Percentiles rank a stretch among this genome's conserved stretches.
phyloP scores from a whole-genome alignment of 1,140 invertebrate species.

The Aphelenchoides fujianensis region DNA sequence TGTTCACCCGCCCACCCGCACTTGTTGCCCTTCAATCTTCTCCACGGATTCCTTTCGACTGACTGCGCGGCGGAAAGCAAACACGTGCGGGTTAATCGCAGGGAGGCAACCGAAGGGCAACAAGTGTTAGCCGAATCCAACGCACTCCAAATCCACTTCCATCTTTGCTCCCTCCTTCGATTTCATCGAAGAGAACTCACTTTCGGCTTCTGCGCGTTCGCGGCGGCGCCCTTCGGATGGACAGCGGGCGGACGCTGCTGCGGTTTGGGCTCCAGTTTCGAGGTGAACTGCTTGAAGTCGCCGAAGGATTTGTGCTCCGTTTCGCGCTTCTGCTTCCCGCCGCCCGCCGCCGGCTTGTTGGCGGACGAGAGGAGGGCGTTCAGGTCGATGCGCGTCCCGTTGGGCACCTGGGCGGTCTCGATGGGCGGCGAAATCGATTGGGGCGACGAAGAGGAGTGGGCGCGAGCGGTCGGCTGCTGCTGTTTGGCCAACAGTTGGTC shows the following conservation, averaged over 20 bases:
- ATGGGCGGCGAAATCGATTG: not conserved
- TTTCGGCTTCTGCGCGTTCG: not conserved
- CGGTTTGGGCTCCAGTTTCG: conserved; percentile 39
- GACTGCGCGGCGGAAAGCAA: too few relatives aligned
- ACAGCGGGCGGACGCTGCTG: not conserved
- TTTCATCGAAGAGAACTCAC: conserved; percentile 23
- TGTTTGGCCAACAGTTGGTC: conserved; percentile 3
- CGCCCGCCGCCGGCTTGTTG: not conserved
- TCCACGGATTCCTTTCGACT: too few relatives aligned
- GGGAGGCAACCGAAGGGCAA: too few relatives aligned
- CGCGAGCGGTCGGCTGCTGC: not conserved
- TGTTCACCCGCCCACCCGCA: too few relatives aligned
- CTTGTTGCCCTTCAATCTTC: too few relatives aligned
- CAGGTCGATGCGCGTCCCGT: conserved; percentile 33
- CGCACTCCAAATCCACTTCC: conserved; percentile 27
- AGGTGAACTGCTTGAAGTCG: conserved; percentile 36
- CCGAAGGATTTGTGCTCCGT: conserved; percentile 25
- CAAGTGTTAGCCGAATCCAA: too few relatives aligned
- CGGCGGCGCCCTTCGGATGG: too few relatives aligned
- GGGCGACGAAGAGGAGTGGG: not conserved
- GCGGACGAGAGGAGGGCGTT: conserved; percentile 17
- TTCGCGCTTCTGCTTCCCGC: conserved; percentile 17
- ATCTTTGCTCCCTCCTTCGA: not conserved
- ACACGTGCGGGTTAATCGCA: too few relatives aligned
- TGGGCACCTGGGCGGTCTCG: not conserved